Evolutionary conservation across 2,888 invertebrate genomes (phyloP).

Genomic region (Drosophila kokeensis): DNA sequence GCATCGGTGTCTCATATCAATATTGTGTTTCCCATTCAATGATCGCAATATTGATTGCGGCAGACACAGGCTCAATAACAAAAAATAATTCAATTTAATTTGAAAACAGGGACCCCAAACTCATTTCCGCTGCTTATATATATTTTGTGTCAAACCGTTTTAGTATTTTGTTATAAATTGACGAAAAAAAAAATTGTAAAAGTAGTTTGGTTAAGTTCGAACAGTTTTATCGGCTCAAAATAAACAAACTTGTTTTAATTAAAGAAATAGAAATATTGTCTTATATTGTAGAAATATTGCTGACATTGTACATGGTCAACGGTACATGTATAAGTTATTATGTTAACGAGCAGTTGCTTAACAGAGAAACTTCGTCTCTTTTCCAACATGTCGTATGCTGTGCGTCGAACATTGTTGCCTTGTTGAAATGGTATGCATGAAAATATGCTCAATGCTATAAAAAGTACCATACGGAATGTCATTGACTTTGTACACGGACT

Average conservation of each 20-base stretch:
- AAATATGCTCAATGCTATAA: not conserved
- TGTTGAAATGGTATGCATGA: not conserved
- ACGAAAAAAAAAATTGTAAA: not conserved
- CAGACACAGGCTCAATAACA: not conserved
- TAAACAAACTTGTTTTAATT: not conserved
- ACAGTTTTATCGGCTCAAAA: not conserved
- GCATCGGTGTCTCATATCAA: not conserved
- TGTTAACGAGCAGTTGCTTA: not conserved
- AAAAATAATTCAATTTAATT: not conserved
- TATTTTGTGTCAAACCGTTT: not conserved
- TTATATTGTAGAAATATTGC: not conserved
- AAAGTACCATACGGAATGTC: not conserved
- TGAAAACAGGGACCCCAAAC: not conserved
- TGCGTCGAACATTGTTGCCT: not conserved
- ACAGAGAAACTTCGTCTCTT: not conserved
- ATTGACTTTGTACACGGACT: not conserved
- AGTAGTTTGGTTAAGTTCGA: not conserved
- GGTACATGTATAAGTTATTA: not conserved
- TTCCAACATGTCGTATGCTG: not conserved
- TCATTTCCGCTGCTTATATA: not conserved
- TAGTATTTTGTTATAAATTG: not conserved
- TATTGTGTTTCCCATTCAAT: constrained; percentile 6
- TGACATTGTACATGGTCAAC: not conserved
- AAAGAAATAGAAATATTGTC: not conserved
- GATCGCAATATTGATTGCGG: constrained; percentile 23